Base-by-base conservation (phyloP, 2,797 vertebrate genomes). In the Megalops cyprinoides region DNA sequence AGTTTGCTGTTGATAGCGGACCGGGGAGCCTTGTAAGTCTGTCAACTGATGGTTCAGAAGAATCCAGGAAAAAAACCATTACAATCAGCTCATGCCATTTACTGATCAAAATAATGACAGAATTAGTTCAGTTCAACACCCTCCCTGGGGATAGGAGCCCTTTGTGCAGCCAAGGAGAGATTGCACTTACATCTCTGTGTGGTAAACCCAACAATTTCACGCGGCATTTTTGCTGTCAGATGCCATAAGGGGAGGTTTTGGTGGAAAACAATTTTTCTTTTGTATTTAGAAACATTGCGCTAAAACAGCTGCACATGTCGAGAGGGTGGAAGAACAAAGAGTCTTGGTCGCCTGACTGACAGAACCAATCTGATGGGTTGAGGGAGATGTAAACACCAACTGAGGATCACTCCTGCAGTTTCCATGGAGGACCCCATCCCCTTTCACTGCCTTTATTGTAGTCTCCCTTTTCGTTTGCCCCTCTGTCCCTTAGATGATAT, bases 191-290 rank as follows among this genome's bases (percentile, higher is more conserved):
- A 44, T 44, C 74, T 77, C 62, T 51, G 25, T 20, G 76, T 34
- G 80, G 56, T 76, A 80, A 82, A 65, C 75, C 69, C 67, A 75
- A 71, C 87, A 86, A 92, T 94, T 92, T 92, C 91, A 92, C 85
- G 86, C 90, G 88, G 90, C 90, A 91, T 92, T 93, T 89, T 92
- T 91, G 92, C 92, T 93, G 92, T 93, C 93, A 92, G 86, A 90
- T 85, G 84, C 86, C 88, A 91, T 94, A 86, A 90, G 81, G 65
- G 80, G 81, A 60, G 67, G 76, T 86, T 79, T 82, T 28, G 77
- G 67, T 69, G 76, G 83, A 83, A 78, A 81, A 58, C 37, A 80
- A 42, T 65, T 79, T 65, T 49, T 80, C 77, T 69, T 83, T 73
- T 79, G 78, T 78, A 76, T 49, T 15, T 78, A 81, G 81, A 82